These are phyloP conservation scores for Drosophila leontia DNA, from an alignment of 1,140 invertebrate genomes.

Conservation along the genomic window DNA sequence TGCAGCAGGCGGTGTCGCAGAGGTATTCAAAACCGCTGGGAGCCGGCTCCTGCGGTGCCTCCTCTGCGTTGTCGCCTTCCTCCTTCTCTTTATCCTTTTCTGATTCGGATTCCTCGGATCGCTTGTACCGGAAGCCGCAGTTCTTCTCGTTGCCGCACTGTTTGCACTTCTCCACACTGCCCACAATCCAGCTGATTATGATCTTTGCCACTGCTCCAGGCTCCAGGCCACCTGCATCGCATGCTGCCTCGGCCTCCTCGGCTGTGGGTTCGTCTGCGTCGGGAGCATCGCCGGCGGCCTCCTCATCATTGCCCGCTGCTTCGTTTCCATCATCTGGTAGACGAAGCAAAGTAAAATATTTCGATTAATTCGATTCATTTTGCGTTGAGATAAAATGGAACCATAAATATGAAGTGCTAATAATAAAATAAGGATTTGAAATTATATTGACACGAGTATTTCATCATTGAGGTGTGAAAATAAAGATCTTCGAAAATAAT, in stretches of 20 bases:
- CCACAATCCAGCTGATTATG: constrained; percentile 79
- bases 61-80: constrained; percentile 12
- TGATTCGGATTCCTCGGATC: constrained; percentile 26
- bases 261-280: constrained; percentile 67
- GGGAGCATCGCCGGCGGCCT: constrained; percentile 49
- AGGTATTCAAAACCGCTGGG: constrained; percentile 62
- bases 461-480: too few relatives aligned
- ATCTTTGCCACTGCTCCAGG: constrained; percentile 53
- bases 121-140: constrained; percentile 76
- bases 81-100: constrained; percentile 23
- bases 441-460: not conserved
- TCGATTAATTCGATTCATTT: not conserved
- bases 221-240: constrained; percentile 35
- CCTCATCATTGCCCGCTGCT: constrained; percentile 47
- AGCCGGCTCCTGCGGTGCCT: constrained; percentile 3
- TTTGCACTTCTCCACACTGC: constrained; percentile 61
- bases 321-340: constrained; percentile 17
- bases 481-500: too few relatives aligned
- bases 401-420: not conserved
- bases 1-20: constrained; percentile 85
- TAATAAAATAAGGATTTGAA: not conserved
- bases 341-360: not conserved
- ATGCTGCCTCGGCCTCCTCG: constrained; percentile 57
- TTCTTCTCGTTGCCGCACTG: constrained; percentile 69
- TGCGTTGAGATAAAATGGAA: not conserved